Percentiles rank a stretch among this genome's conserved stretches.
Conservation (phyloP, 2,113 vertebrate species). For the Corynorhinus townsendii region DNA sequence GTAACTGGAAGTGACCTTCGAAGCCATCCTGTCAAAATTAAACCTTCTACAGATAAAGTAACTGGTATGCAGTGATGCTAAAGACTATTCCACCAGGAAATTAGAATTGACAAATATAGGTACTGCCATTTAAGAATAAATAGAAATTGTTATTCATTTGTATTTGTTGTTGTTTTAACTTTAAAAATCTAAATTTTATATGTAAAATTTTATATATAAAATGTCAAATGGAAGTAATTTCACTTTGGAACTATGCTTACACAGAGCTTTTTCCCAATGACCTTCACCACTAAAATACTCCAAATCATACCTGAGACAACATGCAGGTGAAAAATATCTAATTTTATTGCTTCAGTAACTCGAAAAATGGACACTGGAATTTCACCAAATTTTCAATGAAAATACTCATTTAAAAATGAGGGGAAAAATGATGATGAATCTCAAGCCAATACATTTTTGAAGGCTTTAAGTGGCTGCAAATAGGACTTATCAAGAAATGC, state of each 20-base stretch:
- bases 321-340: conserved; percentile 58
- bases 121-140: neutral
- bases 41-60: neutral
- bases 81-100: neutral
- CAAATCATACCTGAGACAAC: conserved; percentile 23
- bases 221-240: neutral
- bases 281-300: conserved; percentile 45
- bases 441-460: conserved; percentile 41
- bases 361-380: conserved; percentile 50
- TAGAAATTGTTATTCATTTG: neutral
- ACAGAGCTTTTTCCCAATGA: conserved; percentile 28
- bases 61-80: neutral
- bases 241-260: neutral
- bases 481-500: conserved; percentile 15
- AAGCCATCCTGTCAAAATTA: neutral
- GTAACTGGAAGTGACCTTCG: neutral
- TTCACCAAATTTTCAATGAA: conserved; percentile 65
- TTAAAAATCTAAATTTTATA: neutral
- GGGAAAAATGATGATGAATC: conserved; percentile 68
- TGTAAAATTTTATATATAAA: neutral
- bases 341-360: conserved; percentile 68
- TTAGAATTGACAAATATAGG: neutral
- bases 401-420: conserved; percentile 48
- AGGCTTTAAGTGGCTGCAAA: conserved; percentile 54
- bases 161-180: neutral